Evolutionary conservation across 2,797 vertebrate species (phyloP).

Genomic region (Scomberomorus guttatus): DNA sequence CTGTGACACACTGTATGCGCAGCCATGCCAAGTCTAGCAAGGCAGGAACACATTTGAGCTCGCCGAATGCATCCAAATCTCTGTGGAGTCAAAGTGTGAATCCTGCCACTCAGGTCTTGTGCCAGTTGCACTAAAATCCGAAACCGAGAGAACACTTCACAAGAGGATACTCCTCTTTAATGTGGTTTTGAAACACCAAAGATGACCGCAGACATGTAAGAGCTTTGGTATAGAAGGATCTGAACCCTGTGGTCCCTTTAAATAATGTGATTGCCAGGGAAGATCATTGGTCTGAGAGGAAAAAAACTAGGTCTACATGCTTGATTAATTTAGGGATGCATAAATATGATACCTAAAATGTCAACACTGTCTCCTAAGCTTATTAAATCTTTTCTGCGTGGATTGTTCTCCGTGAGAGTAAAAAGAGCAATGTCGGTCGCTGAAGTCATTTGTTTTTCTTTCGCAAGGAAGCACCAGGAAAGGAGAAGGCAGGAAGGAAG

Average conservation of each 20-base stretch:
- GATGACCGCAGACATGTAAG: constrained; percentile 18
- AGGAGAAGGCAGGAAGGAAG: constrained; percentile 36
- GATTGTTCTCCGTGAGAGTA: neutral
- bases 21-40: constrained; percentile 56
- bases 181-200: constrained; percentile 25
- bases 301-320: neutral
- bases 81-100: constrained; percentile 64
- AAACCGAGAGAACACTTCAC: constrained; percentile 35
- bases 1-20: constrained; percentile 57
- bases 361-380: neutral
- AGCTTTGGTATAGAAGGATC: constrained; percentile 9
- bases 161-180: constrained; percentile 30
- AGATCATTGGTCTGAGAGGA: neutral
- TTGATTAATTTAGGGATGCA: neutral
- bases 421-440: constrained; percentile 19
- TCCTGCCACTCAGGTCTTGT: constrained; percentile 19
- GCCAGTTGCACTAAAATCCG: constrained; percentile 42
- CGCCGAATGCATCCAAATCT: constrained; percentile 35
- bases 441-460: constrained; percentile 66
- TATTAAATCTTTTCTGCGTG: neutral
- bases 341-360: neutral
- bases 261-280: neutral
- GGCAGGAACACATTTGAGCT: constrained; percentile 18
- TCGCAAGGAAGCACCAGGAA: constrained; percentile 36
- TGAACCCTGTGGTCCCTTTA: constrained; percentile 1